Evolutionary conservation across 1,140 invertebrate genomes (phyloP), one percentile per base, ranked within the genome.

Genomic region (Harlomillsia oculata): DNA sequence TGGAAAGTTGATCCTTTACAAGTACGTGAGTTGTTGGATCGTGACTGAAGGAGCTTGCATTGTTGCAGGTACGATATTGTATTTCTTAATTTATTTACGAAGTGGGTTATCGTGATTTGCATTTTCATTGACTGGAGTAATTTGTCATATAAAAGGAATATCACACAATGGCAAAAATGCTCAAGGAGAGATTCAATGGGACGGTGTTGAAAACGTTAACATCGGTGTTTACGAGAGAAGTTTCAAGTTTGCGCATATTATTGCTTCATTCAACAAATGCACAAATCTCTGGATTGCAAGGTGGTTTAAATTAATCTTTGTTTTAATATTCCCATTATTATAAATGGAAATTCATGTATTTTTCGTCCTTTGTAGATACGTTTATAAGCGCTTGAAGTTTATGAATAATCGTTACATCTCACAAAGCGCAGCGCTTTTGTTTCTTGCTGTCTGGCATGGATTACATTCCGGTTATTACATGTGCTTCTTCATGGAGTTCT

Each of bases 371-470:
- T 72, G 18, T 68, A 80, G 78, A 56, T 80, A 97, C 68, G 75
- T 97, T 37, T 97, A 91, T 70, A 97, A 96, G 70, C 75, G 92
- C 11, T 72, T 96, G 13, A 87, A 85, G 68, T 96, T 96, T 71
- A 73, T 97, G 1, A 85, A 85, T 20, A 93, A 87, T 69, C 81
- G 83, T 28, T 74, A 82, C n/a, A 71, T 86, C 5, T 95, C 90
- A 51, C 92, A 96, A 71, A 70, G 80, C 2, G 75, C 79, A 0
- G 87, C 91, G 0, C 72, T 97, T 16, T 37, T 81, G 0, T 97
- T 95, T 72, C 77, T 97, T 9, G 89, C 93, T 0, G 58, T 95
- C 0, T 97, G 93, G 93, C 92, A 97, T 70, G 93, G 93, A 14
- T 79, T 88, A 36, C 84, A 56, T 40, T 49, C 43, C 18, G 59